Evolutionary conservation across 2,888 invertebrate species (phyloP).

Genomic region (Pristionchus exspectatus): DNA sequence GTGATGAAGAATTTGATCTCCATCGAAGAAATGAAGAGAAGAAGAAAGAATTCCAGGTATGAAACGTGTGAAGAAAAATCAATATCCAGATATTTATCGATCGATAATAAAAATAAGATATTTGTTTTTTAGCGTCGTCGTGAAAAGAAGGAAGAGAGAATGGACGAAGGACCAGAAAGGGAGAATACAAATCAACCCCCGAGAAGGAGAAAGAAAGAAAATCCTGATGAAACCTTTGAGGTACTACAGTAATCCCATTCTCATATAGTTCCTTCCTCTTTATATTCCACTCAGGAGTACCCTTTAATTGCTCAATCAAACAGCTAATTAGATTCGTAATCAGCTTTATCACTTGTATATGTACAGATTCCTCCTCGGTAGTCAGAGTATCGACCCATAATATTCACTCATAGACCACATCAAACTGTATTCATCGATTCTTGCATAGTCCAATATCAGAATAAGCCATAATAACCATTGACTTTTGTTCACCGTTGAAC

Average conservation of each 20-base stretch:
- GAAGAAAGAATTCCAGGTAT: constrained; percentile 30
- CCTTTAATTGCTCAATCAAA: not conserved
- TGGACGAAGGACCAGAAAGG: constrained; percentile 37
- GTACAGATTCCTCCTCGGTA: not conserved
- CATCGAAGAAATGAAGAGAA: constrained; percentile 37
- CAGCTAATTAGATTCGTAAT: not conserved
- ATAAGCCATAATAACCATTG: constrained; percentile 32
- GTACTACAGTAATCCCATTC: constrained; percentile 38
- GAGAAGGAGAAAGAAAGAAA: constrained; percentile 41
- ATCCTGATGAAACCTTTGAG: constrained; percentile 51
- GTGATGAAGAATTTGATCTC: constrained; percentile 75
- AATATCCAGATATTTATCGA: not conserved
- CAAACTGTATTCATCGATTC: constrained; percentile 37
- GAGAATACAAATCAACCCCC: not conserved
- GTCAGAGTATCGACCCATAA: constrained; percentile 28
- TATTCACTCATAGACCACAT: constrained; percentile 21
- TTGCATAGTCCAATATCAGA: constrained; percentile 38
- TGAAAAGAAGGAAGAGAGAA: not conserved
- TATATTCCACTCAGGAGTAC: constrained; percentile 26
- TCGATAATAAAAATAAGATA: no score
- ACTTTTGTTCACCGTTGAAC: constrained; percentile 14
- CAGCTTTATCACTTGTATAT: constrained; percentile 39
- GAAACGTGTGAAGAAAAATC: not conserved
- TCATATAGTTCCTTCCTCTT: not conserved
- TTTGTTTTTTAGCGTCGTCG: constrained; percentile 37